Evolutionary conservation across 1,140 invertebrate species (phyloP).

Genomic region (Holcopasites calliopsidis): DNA sequence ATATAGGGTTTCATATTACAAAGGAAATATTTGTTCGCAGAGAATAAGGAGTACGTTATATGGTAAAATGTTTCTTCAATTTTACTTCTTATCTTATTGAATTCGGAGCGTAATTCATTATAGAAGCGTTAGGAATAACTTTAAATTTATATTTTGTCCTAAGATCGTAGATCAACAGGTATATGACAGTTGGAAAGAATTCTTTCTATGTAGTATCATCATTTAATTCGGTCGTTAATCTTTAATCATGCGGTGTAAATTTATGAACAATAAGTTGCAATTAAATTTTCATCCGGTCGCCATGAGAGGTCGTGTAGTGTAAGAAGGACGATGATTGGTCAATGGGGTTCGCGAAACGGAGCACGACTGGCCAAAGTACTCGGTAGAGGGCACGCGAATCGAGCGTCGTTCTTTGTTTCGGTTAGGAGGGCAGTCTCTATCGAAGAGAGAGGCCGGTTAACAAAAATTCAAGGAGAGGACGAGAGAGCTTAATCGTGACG

Average conservation of each 20-base stretch:
- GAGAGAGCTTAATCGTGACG: slow-evolving; percentile 29
- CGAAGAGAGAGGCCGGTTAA: slow-evolving; percentile 70
- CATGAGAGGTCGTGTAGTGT: slow-evolving; percentile 34
- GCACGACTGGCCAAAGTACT: slow-evolving; percentile 15
- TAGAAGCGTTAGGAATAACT: too few relatives aligned
- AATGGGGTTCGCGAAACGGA: slow-evolving; percentile 13
- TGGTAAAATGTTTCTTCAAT: too few relatives aligned
- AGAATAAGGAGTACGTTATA: too few relatives aligned
- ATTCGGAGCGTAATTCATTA: too few relatives aligned
- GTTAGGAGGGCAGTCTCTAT: slow-evolving; percentile 75
- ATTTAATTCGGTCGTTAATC: neutral
- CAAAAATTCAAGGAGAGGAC: slow-evolving; percentile 54
- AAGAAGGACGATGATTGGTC: slow-evolving; percentile 30
- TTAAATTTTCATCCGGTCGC: slow-evolving; percentile 30
- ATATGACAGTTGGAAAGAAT: too few relatives aligned
- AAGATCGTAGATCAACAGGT: too few relatives aligned
- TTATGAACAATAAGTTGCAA: neutral
- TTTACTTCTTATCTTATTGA: too few relatives aligned
- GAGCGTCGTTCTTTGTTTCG: slow-evolving; percentile 80
- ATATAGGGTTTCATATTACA: too few relatives aligned
- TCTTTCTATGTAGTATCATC: too few relatives aligned
- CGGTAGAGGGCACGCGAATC: slow-evolving; percentile 55
- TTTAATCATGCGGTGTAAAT: slow-evolving; percentile 26
- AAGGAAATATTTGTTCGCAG: too few relatives aligned
- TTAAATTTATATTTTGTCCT: too few relatives aligned